A percentile compares a stretch with the other conserved stretches of the same genome.
These are phyloP conservation scores for Nomada fabriciana DNA, from an alignment of 2,888 invertebrate genomes.

Conservation along the genomic window DNA sequence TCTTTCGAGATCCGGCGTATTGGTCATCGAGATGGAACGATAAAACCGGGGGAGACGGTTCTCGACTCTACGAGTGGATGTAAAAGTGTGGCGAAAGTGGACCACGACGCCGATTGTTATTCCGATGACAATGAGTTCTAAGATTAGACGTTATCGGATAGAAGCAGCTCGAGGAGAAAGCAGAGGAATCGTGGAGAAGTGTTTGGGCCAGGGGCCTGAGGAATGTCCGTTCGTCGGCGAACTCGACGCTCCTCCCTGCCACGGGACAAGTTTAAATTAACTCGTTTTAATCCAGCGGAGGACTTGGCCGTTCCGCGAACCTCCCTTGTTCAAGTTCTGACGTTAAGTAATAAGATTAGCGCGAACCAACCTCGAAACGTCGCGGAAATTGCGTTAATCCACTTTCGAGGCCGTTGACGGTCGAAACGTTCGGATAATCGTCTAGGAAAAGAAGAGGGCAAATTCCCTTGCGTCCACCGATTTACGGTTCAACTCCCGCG, in stretches of 20 bases:
- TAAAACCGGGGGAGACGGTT: neutral
- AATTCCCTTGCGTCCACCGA: conserved; percentile 24
- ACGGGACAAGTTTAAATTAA: conserved; percentile 65
- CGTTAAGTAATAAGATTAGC: conserved; percentile 73
- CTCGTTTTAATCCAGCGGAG: conserved; percentile 64
- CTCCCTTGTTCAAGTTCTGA: conserved; percentile 65
- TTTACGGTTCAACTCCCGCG: neutral
- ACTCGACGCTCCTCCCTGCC: conserved; percentile 18
- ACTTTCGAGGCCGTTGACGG: conserved; percentile 49
- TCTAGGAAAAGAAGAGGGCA: conserved; percentile 30
- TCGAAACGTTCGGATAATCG: conserved; percentile 66
- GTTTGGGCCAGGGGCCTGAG: conserved; percentile 5
- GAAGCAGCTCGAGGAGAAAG: too few relatives aligned
- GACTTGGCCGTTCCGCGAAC: conserved; percentile 54
- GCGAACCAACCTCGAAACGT: conserved; percentile 70
- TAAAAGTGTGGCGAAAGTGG: too few relatives aligned
- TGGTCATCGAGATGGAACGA: conserved; percentile 1
- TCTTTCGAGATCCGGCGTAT: neutral
- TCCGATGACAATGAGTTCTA: conserved; percentile 3
- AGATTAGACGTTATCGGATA: neutral
- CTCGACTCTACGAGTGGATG: too few relatives aligned
- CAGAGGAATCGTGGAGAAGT: neutral
- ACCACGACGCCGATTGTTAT: neutral
- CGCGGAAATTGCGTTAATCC: conserved; percentile 67
- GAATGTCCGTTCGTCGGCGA: conserved; percentile 12